Conservation (phyloP, 1,140 invertebrate species). For the Drosophila tani region DNA sequence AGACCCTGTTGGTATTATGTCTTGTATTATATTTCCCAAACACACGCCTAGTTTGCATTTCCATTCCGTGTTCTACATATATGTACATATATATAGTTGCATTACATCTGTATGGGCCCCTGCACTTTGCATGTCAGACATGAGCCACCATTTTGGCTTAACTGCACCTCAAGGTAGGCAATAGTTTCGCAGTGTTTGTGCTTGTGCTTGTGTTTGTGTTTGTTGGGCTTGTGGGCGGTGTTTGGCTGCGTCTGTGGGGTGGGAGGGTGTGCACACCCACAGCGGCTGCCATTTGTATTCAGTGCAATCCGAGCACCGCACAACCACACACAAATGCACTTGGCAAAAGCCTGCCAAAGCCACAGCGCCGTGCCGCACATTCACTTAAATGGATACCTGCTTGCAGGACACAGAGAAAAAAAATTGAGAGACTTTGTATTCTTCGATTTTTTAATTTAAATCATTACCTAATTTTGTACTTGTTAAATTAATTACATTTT, state of each 20-base stretch:
- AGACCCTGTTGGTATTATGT: neutral
- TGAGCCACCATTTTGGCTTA: conserved; percentile 55
- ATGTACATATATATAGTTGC: conserved; percentile 18
- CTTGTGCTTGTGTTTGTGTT: neutral
- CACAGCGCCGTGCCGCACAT: conserved; percentile 47
- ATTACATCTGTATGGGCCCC: conserved; percentile 38
- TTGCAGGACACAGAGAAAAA: conserved; percentile 1
- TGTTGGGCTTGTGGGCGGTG: conserved; percentile 18
- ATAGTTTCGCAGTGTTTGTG: conserved; percentile 58
- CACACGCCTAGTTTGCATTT: conserved; percentile 38
- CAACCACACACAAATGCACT: conserved; percentile 35
- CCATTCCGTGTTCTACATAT: conserved; percentile 8
- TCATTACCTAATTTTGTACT: too few species aligned
- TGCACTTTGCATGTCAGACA: conserved; percentile 32
- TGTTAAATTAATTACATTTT: too few species aligned
- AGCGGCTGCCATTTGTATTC: conserved; percentile 30
- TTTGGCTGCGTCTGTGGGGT: conserved; percentile 12
- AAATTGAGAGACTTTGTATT: too few species aligned
- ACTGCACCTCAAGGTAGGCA: conserved; percentile 73
- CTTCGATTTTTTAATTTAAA: too few species aligned
- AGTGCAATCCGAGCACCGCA: conserved; percentile 29
- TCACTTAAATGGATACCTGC: conserved; percentile 35
- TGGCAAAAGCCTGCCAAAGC: conserved; percentile 43
- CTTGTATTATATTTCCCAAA: conserved; percentile 12
- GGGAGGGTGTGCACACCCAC: conserved; percentile 4